phyloP scores from a whole-genome alignment of 2,888 invertebrate species.

The Coecobrya sp. region DNA sequence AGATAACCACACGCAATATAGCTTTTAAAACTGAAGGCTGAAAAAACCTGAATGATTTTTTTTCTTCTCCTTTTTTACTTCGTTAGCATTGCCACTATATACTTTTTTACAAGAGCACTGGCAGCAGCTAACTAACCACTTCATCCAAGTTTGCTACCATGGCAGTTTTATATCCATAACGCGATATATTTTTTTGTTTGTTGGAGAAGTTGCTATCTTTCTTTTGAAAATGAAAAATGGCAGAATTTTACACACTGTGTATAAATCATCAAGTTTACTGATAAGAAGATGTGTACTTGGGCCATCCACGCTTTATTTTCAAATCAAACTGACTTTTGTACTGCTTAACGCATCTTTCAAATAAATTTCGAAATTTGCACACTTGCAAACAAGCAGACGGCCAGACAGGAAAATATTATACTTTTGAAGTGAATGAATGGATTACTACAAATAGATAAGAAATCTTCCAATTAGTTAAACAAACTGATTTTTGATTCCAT shows the following conservation, averaged over 20 bases:
- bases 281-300: slow-evolving; percentile 13
- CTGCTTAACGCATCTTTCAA: not conserved
- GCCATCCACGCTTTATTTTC: not conserved
- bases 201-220: slow-evolving; percentile 36
- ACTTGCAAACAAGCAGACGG: not conserved
- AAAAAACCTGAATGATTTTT: slow-evolving; percentile 52
- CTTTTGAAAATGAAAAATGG: slow-evolving; percentile 65
- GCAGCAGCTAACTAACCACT: not conserved
- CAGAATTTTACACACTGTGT: slow-evolving; percentile 38
- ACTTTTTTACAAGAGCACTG: not conserved
- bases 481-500: slow-evolving; percentile 28
- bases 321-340: slow-evolving; percentile 11
- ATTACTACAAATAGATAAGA: slow-evolving; percentile 15
- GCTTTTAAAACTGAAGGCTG: slow-evolving; percentile 59
- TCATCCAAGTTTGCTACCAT: slow-evolving; percentile 11
- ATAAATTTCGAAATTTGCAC: slow-evolving; percentile 53
- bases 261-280: slow-evolving; percentile 56
- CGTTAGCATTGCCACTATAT: not conserved
- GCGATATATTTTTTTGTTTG: slow-evolving; percentile 41
- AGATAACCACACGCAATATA: slow-evolving; percentile 76
- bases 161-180: not conserved
- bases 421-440: slow-evolving; percentile 45
- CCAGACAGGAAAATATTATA: slow-evolving; percentile 38
- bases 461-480: slow-evolving; percentile 51
- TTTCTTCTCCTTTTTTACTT: not conserved